Percentiles rank a stretch among this genome's conserved stretches.
phyloP scores from a whole-genome alignment of 1,140 invertebrate genomes.

The Apis florea region DNA sequence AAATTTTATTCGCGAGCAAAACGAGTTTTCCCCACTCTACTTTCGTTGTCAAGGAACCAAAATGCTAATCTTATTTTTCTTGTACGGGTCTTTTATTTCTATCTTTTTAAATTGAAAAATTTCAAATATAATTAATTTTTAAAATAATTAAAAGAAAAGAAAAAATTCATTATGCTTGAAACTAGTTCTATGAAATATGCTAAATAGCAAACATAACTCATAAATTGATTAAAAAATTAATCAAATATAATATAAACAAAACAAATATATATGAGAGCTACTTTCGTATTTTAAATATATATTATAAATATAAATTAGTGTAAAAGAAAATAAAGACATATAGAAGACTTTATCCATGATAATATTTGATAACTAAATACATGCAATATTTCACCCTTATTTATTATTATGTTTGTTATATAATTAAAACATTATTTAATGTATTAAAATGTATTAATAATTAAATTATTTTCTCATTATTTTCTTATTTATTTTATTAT shows the following conservation, averaged over 20 bases:
- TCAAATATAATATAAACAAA: neutral
- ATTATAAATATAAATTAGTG: neutral
- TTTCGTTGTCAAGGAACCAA: neutral
- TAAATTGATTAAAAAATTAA: neutral
- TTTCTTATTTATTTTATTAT: neutral
- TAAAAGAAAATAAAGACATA: neutral
- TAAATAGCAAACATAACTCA: neutral
- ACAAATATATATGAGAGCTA: neutral
- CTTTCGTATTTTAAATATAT: neutral
- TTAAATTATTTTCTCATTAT: neutral
- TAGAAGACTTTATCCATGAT: neutral
- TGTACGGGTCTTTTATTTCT: neutral
- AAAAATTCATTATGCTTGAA: neutral
- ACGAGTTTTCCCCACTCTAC: neutral
- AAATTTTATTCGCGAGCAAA: neutral
- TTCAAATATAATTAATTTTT: neutral
- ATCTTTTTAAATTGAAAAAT: neutral
- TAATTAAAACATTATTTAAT: neutral
- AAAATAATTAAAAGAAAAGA: neutral
- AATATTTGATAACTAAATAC: neutral
- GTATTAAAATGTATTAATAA: neutral
- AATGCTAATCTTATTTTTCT: neutral
- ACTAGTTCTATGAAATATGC: neutral
- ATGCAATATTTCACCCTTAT: conserved; percentile 6
- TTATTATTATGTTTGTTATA: conserved; percentile 12